Conservation (phyloP, 2,888 invertebrate species). For the Mesopsocus fuscifrons region DNA sequence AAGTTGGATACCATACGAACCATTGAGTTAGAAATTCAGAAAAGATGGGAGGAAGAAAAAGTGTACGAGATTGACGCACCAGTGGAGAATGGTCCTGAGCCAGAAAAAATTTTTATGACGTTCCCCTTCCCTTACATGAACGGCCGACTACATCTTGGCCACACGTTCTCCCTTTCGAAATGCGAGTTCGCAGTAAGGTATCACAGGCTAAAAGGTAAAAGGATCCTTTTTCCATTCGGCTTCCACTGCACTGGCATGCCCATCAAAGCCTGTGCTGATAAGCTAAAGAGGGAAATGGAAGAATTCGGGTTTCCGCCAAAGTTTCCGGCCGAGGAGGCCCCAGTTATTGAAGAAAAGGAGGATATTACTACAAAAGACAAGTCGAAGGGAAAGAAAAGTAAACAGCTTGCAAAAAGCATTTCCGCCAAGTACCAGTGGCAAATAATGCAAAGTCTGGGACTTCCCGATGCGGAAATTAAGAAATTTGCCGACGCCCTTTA, state of each 20-base stretch:
- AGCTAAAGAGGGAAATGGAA: slow-evolving; percentile 83
- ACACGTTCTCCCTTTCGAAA: slow-evolving; percentile 91
- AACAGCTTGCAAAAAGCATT: slow-evolving; percentile 82
- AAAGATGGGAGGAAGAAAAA: slow-evolving; percentile 64
- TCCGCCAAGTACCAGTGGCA: slow-evolving; percentile 92
- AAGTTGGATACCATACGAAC: slow-evolving; percentile 84
- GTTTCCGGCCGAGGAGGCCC: slow-evolving; percentile 45
- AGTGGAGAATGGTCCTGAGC: slow-evolving; percentile 32
- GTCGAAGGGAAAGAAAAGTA: slow-evolving; percentile 88
- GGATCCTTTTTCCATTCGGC: slow-evolving; percentile 89
- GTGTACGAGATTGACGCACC: slow-evolving; percentile 67
- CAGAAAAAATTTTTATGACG: slow-evolving; percentile 79
- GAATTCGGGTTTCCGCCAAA: slow-evolving; percentile 80
- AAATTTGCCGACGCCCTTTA: slow-evolving; percentile 76
- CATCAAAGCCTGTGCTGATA: slow-evolving; percentile 97
- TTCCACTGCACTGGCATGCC: slow-evolving; percentile 99
- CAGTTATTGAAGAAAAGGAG: slow-evolving; percentile 29
- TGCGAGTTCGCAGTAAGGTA: slow-evolving; percentile 93
- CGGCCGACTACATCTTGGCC: slow-evolving; percentile 91
- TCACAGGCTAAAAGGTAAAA: slow-evolving; percentile 78
- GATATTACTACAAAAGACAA: slow-evolving; percentile 55
- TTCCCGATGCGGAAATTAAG: slow-evolving; percentile 78
- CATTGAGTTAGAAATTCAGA: slow-evolving; percentile 73
- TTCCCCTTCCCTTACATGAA: slow-evolving; percentile 99
- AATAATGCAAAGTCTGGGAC: slow-evolving; percentile 87